Percentiles rank a stretch among this genome's conserved stretches.
These are phyloP conservation scores for Zeus faber DNA, from an alignment of 2,113 vertebrate species.

Conservation along the genomic window DNA sequence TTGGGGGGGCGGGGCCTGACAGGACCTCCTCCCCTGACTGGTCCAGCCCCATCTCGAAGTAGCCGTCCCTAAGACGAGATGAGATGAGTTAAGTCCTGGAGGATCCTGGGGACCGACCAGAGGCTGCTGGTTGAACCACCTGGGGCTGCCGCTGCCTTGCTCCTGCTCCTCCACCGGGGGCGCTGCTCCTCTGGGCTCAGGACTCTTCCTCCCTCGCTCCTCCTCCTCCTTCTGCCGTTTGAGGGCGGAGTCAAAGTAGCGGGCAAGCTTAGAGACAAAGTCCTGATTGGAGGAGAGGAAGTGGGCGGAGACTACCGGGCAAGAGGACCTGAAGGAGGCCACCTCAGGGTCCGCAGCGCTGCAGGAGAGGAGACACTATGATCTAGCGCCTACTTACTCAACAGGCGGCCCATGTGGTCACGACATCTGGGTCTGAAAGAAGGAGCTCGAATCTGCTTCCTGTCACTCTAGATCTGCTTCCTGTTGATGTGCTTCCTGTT, in stretches of 20 bases:
- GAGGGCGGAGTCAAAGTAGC: slow-evolving; percentile 70
- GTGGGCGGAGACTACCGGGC: slow-evolving; percentile 67
- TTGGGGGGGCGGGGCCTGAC: slow-evolving; percentile 14
- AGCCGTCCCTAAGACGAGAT: slow-evolving; percentile 79
- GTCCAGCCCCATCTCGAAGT: slow-evolving; percentile 95
- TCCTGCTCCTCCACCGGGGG: slow-evolving; percentile 22
- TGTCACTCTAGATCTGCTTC: too few species aligned
- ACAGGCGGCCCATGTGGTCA: too few species aligned
- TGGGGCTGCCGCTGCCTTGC: slow-evolving; percentile 31
- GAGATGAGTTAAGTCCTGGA: slow-evolving; percentile 13
- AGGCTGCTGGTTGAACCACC: slow-evolving; percentile 27
- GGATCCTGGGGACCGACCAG: not conserved
- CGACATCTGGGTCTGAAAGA: too few species aligned
- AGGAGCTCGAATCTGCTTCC: too few species aligned
- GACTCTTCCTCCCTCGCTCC: not conserved
- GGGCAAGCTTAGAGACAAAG: slow-evolving; percentile 82
- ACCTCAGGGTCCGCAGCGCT: not conserved
- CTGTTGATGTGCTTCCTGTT: too few species aligned
- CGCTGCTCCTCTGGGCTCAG: slow-evolving; percentile 31
- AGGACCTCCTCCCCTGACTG: too few species aligned
- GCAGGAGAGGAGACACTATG: not conserved
- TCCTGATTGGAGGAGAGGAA: slow-evolving; percentile 79
- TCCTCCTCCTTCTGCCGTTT: slow-evolving; percentile 33
- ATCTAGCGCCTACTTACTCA: too few species aligned
- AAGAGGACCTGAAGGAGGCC: not conserved